Evolutionary conservation across 2,113 vertebrate species (phyloP).

Genomic region (Pollimyrus isidori): DNA sequence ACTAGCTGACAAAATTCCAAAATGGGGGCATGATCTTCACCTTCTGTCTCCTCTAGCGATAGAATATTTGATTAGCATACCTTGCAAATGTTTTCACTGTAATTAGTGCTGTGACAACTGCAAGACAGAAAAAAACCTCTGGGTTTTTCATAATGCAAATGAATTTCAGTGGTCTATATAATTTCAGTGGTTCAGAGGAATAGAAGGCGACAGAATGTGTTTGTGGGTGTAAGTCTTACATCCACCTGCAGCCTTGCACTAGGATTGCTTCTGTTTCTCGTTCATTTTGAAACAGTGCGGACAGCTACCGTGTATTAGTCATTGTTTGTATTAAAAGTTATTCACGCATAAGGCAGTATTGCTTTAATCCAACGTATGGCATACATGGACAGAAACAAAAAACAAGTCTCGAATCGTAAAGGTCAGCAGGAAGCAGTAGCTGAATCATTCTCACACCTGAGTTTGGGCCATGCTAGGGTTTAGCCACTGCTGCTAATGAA

Average conservation of each 20-base stretch:
- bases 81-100: background rate
- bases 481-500: background rate
- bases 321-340: background rate
- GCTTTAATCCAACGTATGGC: background rate
- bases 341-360: background rate
- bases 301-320: background rate
- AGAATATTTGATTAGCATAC: background rate
- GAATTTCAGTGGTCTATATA: background rate
- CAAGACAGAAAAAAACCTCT: background rate
- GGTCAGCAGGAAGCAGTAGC: conserved; percentile 9
- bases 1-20: background rate
- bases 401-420: background rate
- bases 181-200: background rate
- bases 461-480: background rate
- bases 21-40: background rate
- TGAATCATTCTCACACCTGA: conserved; percentile 21
- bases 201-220: background rate
- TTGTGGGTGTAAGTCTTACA: background rate
- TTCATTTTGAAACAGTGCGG: background rate
- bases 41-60: background rate
- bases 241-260: background rate
- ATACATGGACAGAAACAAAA: background rate
- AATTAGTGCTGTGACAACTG: background rate
- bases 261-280: background rate
- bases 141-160: background rate